Conservation (phyloP, 2,888 invertebrate genomes). For the Cosmorhoe ocellata region DNA sequence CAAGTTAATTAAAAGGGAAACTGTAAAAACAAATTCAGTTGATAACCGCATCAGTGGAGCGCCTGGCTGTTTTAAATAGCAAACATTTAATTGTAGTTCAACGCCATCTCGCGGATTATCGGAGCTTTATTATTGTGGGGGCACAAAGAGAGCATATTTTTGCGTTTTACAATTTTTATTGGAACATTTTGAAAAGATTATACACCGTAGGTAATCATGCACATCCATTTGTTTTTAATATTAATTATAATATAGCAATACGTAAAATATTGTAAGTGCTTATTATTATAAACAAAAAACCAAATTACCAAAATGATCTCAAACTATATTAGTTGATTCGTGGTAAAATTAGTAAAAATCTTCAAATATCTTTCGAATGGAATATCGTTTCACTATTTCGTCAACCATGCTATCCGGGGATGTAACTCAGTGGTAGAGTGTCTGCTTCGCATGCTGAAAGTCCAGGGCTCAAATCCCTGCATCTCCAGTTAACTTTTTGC, state of each 20-base stretch:
- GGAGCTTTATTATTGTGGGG: slow-evolving; percentile 22
- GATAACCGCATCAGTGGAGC: slow-evolving; percentile 40
- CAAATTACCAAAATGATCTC: too few relatives aligned
- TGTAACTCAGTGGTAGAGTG: slow-evolving; percentile 83
- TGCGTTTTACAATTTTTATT: too few relatives aligned
- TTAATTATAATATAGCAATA: too few relatives aligned
- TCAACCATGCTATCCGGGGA: slow-evolving; percentile 44
- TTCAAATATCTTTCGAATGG: neutral
- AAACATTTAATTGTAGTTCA: slow-evolving; percentile 45
- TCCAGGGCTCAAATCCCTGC: slow-evolving; percentile 86
- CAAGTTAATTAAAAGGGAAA: slow-evolving; percentile 65
- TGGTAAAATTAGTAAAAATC: too few relatives aligned
- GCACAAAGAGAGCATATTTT: slow-evolving; percentile 2
- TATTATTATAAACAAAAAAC: too few relatives aligned
- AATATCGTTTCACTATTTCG: slow-evolving; percentile 35
- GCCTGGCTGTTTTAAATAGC: slow-evolving; percentile 39
- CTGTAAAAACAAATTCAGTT: slow-evolving; percentile 60
- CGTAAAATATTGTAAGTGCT: too few relatives aligned
- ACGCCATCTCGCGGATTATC: slow-evolving; percentile 56
- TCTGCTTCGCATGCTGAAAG: slow-evolving; percentile 86
- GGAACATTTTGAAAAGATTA: too few relatives aligned
- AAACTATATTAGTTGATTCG: too few relatives aligned
- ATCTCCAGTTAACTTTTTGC: slow-evolving; percentile 67
- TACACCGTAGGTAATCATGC: too few relatives aligned
- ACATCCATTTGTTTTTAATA: too few relatives aligned